Percentiles rank a stretch among this genome's conserved stretches.
phyloP scores from a whole-genome alignment of 2,113 vertebrate species.

The Platycercus adscitus region DNA sequence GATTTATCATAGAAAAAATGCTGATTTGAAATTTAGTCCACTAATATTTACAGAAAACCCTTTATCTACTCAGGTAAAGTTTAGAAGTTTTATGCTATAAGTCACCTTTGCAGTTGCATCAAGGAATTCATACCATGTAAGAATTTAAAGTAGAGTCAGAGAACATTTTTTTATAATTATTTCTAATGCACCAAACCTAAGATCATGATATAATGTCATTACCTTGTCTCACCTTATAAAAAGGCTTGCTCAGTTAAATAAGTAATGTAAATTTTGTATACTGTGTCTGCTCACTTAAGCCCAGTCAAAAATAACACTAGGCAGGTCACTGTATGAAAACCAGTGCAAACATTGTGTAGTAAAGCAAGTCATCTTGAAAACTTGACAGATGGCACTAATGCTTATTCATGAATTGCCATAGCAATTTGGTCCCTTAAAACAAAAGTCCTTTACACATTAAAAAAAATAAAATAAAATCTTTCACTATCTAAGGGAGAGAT shows the following conservation, averaged over 20 bases:
- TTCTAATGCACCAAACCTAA: not conserved
- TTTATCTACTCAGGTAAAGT: not conserved
- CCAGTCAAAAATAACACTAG: not conserved
- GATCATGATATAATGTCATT: not conserved
- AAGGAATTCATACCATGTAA: not conserved
- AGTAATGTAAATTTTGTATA: not conserved
- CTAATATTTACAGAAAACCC: constrained; percentile 10
- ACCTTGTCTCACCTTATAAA: constrained; percentile 1
- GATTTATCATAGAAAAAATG: not conserved
- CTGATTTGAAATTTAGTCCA: not conserved
- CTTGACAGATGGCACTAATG: constrained; percentile 18
- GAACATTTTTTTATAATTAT: not conserved
- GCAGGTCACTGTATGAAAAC: constrained; percentile 17
- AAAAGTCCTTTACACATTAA: not conserved
- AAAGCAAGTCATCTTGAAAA: constrained; percentile 34
- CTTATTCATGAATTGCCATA: constrained; percentile 11
- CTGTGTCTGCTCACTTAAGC: constrained; percentile 15
- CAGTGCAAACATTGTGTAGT: not conserved
- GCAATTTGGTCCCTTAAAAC: not conserved
- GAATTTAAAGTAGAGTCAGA: not conserved
- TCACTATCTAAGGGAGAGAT: not conserved
- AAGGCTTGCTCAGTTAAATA: constrained; percentile 12
- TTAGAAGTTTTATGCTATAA: not conserved
- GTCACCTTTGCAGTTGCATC: not conserved
- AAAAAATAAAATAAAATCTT: not conserved